Evolutionary conservation across 1,140 invertebrate genomes (phyloP).

Genomic region (Drosophila paulistorum): DNA sequence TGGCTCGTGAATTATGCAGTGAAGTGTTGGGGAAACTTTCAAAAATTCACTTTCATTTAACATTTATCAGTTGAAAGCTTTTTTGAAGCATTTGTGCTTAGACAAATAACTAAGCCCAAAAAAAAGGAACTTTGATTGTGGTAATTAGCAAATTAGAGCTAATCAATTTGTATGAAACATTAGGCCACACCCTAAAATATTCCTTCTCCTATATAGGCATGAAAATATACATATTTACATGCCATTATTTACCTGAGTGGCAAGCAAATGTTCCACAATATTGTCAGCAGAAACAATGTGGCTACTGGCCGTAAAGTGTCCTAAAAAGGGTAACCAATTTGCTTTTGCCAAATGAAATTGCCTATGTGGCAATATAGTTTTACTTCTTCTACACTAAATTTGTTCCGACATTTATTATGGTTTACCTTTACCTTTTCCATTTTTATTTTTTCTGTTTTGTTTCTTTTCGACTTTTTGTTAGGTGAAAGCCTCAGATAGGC

Average conservation of each 20-base stretch:
- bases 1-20: conserved; percentile 63
- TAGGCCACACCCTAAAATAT: conserved; percentile 9
- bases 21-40: conserved; percentile 37
- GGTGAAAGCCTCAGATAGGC: conserved; percentile 67
- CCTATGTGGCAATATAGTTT: conserved; percentile 67
- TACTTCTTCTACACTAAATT: conserved; percentile 20
- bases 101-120: not conserved
- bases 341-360: conserved; percentile 66
- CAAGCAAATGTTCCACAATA: not conserved
- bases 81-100: conserved; percentile 28
- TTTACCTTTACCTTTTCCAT: conserved; percentile 42
- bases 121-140: conserved; percentile 66
- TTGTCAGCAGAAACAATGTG: not conserved
- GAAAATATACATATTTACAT: not conserved
- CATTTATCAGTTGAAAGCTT: conserved; percentile 62
- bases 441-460: conserved; percentile 36
- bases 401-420: conserved; percentile 63
- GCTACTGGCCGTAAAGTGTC: conserved; percentile 46
- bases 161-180: conserved; percentile 25
- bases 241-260: not conserved
- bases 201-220: not conserved
- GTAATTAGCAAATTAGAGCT: conserved; percentile 73
- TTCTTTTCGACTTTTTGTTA: no score
- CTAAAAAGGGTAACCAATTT: conserved; percentile 80
- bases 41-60: conserved; percentile 79